Evolutionary conservation across 1,140 invertebrate genomes (phyloP).

Genomic region (Phenacoccus solenopsis): DNA sequence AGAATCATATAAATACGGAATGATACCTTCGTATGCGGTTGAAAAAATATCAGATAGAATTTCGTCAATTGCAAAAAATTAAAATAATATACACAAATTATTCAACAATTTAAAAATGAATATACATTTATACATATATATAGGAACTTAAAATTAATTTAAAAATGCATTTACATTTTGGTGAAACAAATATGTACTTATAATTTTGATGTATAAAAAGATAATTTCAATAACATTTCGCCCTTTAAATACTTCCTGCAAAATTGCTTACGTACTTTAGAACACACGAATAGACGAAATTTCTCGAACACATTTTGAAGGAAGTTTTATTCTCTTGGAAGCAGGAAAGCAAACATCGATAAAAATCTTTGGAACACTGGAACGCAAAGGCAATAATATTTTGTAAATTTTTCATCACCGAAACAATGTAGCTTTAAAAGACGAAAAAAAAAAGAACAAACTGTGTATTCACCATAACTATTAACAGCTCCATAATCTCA

Average conservation of each 20-base stretch:
- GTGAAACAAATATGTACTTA: background rate
- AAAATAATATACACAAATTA: background rate
- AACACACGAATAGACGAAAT: too few relatives aligned
- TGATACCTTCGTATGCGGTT: background rate
- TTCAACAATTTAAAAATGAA: slow-evolving; percentile 7
- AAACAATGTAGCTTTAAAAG: too few relatives aligned
- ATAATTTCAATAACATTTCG: background rate
- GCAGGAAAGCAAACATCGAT: background rate
- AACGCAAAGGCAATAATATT: too few relatives aligned
- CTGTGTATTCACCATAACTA: background rate
- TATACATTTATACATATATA: slow-evolving; percentile 15
- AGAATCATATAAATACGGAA: background rate
- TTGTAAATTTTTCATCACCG: too few relatives aligned
- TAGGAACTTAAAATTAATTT: slow-evolving; percentile 15
- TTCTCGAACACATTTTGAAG: background rate
- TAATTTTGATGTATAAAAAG: background rate
- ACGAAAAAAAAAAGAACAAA: background rate
- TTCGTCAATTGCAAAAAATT: background rate
- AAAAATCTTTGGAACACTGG: background rate
- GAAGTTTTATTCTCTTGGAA: background rate
- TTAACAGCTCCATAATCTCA: background rate
- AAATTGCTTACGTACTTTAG: too few relatives aligned
- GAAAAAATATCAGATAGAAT: background rate
- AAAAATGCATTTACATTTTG: slow-evolving; percentile 14
- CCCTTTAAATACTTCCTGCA: too few relatives aligned